Base-by-base conservation (phyloP, 2,888 invertebrate genomes). In the Allygus modestus region DNA sequence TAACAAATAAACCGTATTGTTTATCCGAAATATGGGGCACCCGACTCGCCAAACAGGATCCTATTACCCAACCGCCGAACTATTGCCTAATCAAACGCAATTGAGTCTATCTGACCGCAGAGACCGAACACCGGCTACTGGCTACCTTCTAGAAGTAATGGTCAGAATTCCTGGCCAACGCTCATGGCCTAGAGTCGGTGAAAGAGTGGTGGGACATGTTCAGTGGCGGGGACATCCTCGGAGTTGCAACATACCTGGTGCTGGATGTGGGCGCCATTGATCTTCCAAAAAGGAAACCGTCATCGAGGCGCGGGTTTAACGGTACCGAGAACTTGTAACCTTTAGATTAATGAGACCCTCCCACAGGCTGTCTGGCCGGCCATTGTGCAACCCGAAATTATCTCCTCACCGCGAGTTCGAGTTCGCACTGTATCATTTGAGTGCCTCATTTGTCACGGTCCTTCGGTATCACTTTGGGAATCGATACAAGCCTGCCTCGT, bases 261-360 rank as follows among this genome's bases (percentile, higher is more conserved):
- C 12, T 46, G 28, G 28, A 77, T 46, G 75, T 79, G 33, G 58
- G 58, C 37, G 79, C 54, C 77, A 46, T 77, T 77, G 77, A 51
- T 41, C 46, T 17, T 46, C 77, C 43, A n/a, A 77, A 77, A 77
- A 46, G 77, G 43, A 20, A 73, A 23, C 15, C 31, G 77, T 77
- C 51, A 37, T 26, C 77, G 51, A 4, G 51, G 58, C 41, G 43
- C 28, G 37, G 17, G n/a, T 11, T 7, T 79, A 79, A 79, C 79
- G 79, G 79, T 28, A 79, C 79, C 54, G 28, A 17, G 58, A 58
- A 79, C 79, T 58, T 79, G 79, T 79, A 79, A 79, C 79, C 79
- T 79, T 79, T 79, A 17, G 58, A 79, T 79, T 79, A 20, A 79
- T 20, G 79, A 77, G 26, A 11, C 28, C 31, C 75, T 37, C 65